These are phyloP conservation scores for Trematomus bernacchii DNA, from an alignment of 2,797 vertebrate species.

Conservation along the genomic window DNA sequence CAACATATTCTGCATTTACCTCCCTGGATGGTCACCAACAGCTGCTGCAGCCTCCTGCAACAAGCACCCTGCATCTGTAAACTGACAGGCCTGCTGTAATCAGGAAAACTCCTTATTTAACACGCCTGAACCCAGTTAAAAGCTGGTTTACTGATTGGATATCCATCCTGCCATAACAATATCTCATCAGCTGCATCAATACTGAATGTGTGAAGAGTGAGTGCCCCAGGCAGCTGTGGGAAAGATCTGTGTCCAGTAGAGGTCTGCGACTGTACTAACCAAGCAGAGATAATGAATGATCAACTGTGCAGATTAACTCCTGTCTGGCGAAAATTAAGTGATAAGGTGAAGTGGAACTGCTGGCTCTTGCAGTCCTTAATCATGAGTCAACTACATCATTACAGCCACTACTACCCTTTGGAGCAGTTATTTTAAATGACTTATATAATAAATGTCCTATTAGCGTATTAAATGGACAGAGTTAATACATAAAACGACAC, in stretches of 20 bases:
- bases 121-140: conserved; percentile 9
- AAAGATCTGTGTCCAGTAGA: conserved; percentile 51
- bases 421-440: conserved; percentile 30
- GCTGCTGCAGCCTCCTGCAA: conserved; percentile 8
- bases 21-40: conserved; percentile 17
- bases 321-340: conserved; percentile 49
- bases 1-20: conserved; percentile 5
- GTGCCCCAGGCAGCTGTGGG: conserved; percentile 12
- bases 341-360: conserved; percentile 49
- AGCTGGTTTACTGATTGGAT: conserved; percentile 20
- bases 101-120: background rate
- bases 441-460: conserved; percentile 7
- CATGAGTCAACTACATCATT: conserved; percentile 17
- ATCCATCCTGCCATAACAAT: conserved; percentile 11
- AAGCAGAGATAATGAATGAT: conserved; percentile 55
- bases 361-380: conserved; percentile 25
- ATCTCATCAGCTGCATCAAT: conserved; percentile 30
- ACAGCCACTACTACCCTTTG: conserved; percentile 8
- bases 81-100: conserved; percentile 25
- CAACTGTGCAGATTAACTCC: conserved; percentile 63
- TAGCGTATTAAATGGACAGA: background rate
- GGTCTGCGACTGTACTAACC: conserved; percentile 56
- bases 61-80: conserved; percentile 4
- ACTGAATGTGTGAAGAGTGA: conserved; percentile 5
- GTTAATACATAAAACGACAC: background rate